phyloP scores from a whole-genome alignment of 92 coral and sea anemone genomes.

The Porites lobata region DNA sequence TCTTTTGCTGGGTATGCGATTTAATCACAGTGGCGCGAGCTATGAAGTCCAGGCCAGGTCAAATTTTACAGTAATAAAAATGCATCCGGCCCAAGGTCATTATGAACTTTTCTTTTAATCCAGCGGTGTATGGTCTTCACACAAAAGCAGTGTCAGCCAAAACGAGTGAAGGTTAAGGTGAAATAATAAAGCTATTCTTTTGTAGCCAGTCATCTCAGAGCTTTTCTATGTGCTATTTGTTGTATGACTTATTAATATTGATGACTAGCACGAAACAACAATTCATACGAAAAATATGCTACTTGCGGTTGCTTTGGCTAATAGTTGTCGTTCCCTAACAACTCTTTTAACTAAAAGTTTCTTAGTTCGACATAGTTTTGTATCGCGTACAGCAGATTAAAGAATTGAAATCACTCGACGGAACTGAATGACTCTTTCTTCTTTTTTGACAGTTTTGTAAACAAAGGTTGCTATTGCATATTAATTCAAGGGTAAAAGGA shows the following conservation, averaged over 20 bases:
- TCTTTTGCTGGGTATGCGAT: background rate
- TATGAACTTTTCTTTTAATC: background rate
- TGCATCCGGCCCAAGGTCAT: background rate
- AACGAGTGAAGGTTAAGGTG: background rate
- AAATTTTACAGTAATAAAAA: background rate
- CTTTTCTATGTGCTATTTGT: too few relatives aligned
- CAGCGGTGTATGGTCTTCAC: too few relatives aligned
- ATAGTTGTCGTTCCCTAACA: background rate
- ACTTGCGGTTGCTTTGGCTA: background rate
- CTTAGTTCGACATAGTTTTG: background rate
- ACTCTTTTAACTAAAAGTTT: background rate
- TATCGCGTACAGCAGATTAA: background rate
- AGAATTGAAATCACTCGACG: background rate
- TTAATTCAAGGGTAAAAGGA: background rate
- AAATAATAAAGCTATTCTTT: background rate
- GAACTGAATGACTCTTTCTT: too few relatives aligned
- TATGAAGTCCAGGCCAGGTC: background rate
- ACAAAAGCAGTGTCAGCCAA: background rate
- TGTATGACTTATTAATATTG: background rate
- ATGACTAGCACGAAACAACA: background rate
- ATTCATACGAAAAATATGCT: background rate
- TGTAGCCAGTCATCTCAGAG: background rate
- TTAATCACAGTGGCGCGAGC: background rate
- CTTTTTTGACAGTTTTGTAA: slow-evolving; percentile 7
- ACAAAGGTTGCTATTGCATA: slow-evolving; percentile 42